Percentiles rank a stretch among this genome's conserved stretches.
Conservation (phyloP, 2,797 vertebrate species). For the Peromyscus aztecus region DNA sequence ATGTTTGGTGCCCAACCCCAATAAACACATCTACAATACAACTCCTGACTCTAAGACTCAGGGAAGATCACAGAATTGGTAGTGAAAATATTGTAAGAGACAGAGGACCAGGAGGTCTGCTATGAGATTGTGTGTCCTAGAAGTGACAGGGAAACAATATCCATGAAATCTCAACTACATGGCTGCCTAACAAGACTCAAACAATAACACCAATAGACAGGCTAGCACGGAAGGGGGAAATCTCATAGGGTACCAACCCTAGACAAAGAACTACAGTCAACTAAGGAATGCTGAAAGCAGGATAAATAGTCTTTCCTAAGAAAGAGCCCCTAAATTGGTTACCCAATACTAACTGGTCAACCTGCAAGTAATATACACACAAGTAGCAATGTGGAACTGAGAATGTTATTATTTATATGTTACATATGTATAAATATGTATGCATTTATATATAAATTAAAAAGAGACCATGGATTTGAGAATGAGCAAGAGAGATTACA, state of each 20-base stretch:
- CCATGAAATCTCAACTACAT: not conserved
- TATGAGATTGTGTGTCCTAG: not conserved
- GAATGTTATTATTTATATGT: too few species aligned
- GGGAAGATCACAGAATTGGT: not conserved
- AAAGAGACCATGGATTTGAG: too few species aligned
- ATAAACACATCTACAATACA: not conserved
- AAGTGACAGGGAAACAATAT: not conserved
- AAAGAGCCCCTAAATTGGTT: too few species aligned
- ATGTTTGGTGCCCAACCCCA: not conserved
- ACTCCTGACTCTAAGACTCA: not conserved
- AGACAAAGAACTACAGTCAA: too few species aligned
- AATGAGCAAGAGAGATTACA: too few species aligned
- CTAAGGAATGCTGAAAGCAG: not conserved
- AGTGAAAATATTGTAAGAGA: not conserved
- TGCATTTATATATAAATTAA: too few species aligned
- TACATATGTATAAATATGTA: too few species aligned
- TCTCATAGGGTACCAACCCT: too few species aligned
- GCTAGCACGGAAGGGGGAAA: not conserved
- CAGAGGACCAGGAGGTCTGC: not conserved
- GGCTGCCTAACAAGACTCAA: not conserved
- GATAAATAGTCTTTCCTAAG: not conserved
- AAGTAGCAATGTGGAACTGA: too few species aligned
- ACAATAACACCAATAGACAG: not conserved
- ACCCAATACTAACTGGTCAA: too few species aligned
- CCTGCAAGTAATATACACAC: too few species aligned